Evolutionary conservation across 1,140 invertebrate genomes (phyloP), one percentile per base, ranked within the genome.

Genomic region (Zaprionus lachaisei): DNA sequence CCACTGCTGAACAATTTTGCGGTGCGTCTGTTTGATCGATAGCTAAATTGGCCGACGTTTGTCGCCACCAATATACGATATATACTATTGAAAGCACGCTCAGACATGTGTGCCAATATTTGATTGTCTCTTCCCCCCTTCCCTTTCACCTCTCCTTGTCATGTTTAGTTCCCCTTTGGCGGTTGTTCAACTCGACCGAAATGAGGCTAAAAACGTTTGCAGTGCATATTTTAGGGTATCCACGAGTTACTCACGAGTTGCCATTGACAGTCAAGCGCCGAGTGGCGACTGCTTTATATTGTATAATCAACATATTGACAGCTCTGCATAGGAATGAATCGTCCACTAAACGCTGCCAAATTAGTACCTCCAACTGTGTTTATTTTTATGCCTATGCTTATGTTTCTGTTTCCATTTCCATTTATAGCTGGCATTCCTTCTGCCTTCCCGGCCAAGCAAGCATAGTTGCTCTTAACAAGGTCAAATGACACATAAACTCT

Each of bases 171-270:
- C 12, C 44, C 3, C 37, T 41, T 51, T 54, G 17, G 51, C 71
- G 84, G 84, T 87, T 87, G 81, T 87, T 87, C 81, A 87, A 87
- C 84, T 89, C 68, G 5, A 15, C 15, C 4, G 31, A 90, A 89
- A 81, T 63, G 75, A 84, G 85, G 81, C 75, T 81, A 89, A 90
- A 81, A 79, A 71, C 72, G 74, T 89, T 89, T 87, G 20, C 6
- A 31, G 17, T 31, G 60, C 77, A 87, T 83, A 83, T 72, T 81
- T 79, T 73, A 28, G 65, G 81, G 61, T 51, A 49, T 24, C 31
- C 55, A 28, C 69, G 15, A 68, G 54, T 15, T 54, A 41, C 12
- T 31, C 24, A 26, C 15, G 24, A 67, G 79, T 77, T 84, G 68
- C 77, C 54, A 81, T 84, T 77, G 77, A 65, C 77, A 84, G 37